phyloP scores from a whole-genome alignment of 2,113 vertebrate genomes.

The Sebastes schlegelii region DNA sequence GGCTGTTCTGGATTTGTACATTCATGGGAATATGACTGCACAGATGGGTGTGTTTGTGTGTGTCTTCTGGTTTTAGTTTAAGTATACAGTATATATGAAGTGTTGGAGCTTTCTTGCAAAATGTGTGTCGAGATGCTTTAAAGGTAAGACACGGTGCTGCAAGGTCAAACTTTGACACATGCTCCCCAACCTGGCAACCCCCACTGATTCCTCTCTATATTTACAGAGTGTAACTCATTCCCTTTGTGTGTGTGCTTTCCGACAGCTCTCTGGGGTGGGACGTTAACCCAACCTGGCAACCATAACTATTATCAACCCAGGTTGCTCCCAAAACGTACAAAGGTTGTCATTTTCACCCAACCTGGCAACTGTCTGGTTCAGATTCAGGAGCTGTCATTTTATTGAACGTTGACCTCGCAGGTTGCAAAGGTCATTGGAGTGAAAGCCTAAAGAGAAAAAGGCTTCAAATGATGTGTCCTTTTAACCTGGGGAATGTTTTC shows the following conservation, averaged over 20 bases:
- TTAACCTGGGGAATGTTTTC: constrained; percentile 19
- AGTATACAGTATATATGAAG: background rate
- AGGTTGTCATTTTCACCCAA: constrained; percentile 16
- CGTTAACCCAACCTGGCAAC: constrained; percentile 22
- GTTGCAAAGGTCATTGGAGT: constrained; percentile 11
- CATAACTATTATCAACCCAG: background rate
- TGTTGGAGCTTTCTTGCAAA: background rate
- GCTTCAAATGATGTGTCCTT: background rate
- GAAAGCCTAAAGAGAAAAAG: background rate
- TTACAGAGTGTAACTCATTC: constrained; percentile 14
- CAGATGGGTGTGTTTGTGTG: background rate
- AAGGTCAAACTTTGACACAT: background rate
- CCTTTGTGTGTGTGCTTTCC: background rate
- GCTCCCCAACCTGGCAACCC: constrained; percentile 10
- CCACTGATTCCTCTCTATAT: background rate
- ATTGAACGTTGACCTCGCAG: background rate
- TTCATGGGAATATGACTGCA: background rate
- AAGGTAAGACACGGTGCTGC: background rate
- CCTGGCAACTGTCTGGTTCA: constrained; percentile 20
- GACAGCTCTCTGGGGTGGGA: background rate
- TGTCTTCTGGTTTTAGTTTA: background rate
- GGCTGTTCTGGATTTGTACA: constrained; percentile 30
- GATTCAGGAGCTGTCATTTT: constrained; percentile 5
- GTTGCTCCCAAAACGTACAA: constrained; percentile 1
- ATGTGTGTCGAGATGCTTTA: background rate